Evolutionary conservation across 2,888 invertebrate genomes (phyloP), one percentile per base, ranked within the genome.

Genomic region (Aphidoletes aphidimyza): DNA sequence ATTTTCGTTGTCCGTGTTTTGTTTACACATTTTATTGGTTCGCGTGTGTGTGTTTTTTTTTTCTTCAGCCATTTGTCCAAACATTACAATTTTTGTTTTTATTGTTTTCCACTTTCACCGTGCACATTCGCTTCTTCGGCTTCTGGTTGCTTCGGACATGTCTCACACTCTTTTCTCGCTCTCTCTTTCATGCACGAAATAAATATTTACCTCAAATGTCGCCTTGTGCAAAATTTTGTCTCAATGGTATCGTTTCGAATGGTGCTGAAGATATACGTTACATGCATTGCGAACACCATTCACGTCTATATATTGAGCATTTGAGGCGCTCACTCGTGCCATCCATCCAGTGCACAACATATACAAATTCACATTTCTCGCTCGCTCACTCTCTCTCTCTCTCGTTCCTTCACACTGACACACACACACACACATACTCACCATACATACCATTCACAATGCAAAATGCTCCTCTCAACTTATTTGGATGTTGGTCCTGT

Each of bases 171-270:
- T n/a, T n/a, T n/a, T n/a, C n/a, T n/a, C n/a, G n/a, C n/a, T n/a
- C n/a, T n/a, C 37, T 36, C 81, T 69, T 69, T 69, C n/a, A 69
- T 34, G 14, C 34, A 22, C n/a, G n/a, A n/a, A 81, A 81, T 37
- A 81, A 81, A 81, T 81, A 81, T 81, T 81, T 81, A 81, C 81
- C 37, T 81, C 37, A 36, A 81, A 81, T 81, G 81, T 81, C 81
- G 81, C 81, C 81, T 81, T 81, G 81, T 81, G 81, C 81, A 81
- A 81, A 81, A 81, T 81, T 81, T 37, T 6, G 37, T 37, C 81
- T 81, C 81, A 81, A 81, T 81, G 81, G 81, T 81, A 37, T 81
- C 81, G 81, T 81, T 81, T 81, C 37, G 22, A 37, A 81, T 37
- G 37, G 37, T 37, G n/a, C 9, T 36, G 37, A 17, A 34, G 9